Percentiles rank a stretch among this genome's conserved stretches.
Conservation (phyloP, 2,888 invertebrate genomes). For the Melanotus villosus region DNA sequence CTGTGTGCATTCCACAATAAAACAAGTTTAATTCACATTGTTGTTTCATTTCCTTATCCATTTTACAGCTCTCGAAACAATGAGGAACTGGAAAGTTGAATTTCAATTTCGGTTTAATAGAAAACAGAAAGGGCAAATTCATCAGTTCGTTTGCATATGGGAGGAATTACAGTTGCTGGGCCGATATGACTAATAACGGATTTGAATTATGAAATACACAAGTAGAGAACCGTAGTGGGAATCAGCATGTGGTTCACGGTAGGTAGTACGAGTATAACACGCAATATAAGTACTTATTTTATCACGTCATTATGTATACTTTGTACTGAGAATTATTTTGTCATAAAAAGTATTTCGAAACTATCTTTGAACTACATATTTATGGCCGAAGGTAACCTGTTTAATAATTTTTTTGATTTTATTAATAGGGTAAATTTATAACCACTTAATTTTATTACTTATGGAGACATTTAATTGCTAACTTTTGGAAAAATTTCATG, state of each 20-base stretch:
- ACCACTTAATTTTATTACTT: too few species aligned
- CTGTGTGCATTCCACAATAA: conserved; percentile 65
- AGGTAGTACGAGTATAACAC: conserved; percentile 48
- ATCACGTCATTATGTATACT: conserved; percentile 27
- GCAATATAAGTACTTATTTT: conserved; percentile 47
- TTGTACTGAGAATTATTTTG: conserved; percentile 7
- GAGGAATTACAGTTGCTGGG: conserved; percentile 49
- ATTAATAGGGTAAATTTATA: too few species aligned
- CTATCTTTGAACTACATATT: too few species aligned
- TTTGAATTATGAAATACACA: conserved; percentile 55
- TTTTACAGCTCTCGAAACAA: too few species aligned
- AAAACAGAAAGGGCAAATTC: too few species aligned
- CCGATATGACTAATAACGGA: conserved; percentile 54
- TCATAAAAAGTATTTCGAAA: neutral
- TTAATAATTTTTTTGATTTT: too few species aligned
- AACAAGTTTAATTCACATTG: conserved; percentile 61
- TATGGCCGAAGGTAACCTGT: too few species aligned
- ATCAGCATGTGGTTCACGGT: conserved; percentile 52
- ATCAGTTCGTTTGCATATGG: conserved; percentile 44
- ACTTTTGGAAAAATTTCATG: too few species aligned
- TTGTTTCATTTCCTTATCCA: conserved; percentile 49
- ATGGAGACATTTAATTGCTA: too few species aligned
- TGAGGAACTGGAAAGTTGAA: too few species aligned
- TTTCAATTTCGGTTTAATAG: too few species aligned
- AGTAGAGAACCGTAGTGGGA: conserved; percentile 49